A percentile compares a stretch with the other conserved stretches of the same genome.
Conservation (phyloP, 2,797 vertebrate genomes). For the Manis crassicaudata region DNA sequence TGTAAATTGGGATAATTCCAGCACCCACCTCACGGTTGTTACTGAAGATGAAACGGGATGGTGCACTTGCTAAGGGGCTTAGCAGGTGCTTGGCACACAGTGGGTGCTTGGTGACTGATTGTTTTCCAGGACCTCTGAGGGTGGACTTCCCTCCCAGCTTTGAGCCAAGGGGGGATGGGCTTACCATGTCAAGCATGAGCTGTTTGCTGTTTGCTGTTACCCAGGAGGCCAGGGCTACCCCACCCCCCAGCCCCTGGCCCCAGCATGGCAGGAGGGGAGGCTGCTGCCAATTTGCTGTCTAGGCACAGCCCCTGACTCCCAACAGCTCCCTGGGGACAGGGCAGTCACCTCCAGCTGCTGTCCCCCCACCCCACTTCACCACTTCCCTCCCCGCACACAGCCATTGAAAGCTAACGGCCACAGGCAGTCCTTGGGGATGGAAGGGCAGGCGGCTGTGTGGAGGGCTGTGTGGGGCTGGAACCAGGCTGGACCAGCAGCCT, state of each 20-base stretch:
- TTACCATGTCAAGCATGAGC: accelerated
- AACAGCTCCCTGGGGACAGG: conserved; percentile 39
- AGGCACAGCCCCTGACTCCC: not conserved
- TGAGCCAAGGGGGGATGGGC: not conserved
- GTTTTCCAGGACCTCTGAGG: not conserved
- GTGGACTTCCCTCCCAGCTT: not conserved
- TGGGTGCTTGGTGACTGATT: not conserved
- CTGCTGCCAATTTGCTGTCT: not conserved
- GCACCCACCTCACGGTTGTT: not conserved
- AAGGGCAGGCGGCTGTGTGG: not conserved
- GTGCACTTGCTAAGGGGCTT: not conserved
- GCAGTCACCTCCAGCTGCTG: conserved; percentile 59
- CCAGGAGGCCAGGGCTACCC: not conserved
- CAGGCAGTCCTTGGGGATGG: not conserved
- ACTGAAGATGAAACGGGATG: not conserved
- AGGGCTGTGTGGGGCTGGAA: not conserved
- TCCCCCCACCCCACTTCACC: not conserved
- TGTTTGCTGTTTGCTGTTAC: not conserved
- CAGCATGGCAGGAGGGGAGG: not conserved
- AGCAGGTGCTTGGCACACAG: not conserved
- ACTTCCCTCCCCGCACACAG: not conserved
- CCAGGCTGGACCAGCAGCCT: not conserved
- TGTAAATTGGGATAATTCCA: not conserved
- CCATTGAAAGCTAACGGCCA: conserved; percentile 74
- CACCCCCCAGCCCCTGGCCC: not conserved